Percentiles rank a stretch among this genome's conserved stretches.
These are phyloP conservation scores for Drosophila leonis DNA, from an alignment of 2,888 invertebrate species.

Conservation along the genomic window DNA sequence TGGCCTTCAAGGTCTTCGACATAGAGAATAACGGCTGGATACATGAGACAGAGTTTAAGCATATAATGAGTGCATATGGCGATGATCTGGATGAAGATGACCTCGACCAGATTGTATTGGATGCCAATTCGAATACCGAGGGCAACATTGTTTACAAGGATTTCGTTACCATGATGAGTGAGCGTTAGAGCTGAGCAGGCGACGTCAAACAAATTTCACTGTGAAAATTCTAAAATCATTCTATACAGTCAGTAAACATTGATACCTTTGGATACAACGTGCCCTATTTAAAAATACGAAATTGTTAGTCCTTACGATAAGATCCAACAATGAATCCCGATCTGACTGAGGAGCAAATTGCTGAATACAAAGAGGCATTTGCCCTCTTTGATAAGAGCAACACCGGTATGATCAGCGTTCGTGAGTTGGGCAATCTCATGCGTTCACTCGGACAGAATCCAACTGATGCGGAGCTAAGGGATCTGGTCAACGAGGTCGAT, in stretches of 20 bases:
- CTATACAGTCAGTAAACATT: slow-evolving; percentile 7
- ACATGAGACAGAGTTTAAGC: slow-evolving; percentile 49
- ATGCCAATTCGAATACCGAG: slow-evolving; percentile 62
- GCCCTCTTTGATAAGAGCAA: slow-evolving; percentile 99
- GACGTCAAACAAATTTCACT: neutral
- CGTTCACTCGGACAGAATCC: slow-evolving; percentile 99
- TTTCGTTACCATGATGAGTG: slow-evolving; percentile 58
- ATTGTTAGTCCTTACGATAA: slow-evolving; percentile 1
- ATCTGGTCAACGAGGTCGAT: slow-evolving; percentile 99
- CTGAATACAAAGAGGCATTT: slow-evolving; percentile 99
- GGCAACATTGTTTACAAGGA: slow-evolving; percentile 64
- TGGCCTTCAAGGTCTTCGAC: slow-evolving; percentile 64
- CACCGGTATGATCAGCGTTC: slow-evolving; percentile 99
- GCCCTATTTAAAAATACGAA: slow-evolving; percentile 5
- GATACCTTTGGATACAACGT: slow-evolving; percentile 11
- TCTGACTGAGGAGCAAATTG: slow-evolving; percentile 99
- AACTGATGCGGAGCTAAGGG: slow-evolving; percentile 99
- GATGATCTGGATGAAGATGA: slow-evolving; percentile 62
- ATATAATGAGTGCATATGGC: slow-evolving; percentile 53
- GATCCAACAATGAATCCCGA: slow-evolving; percentile 80
- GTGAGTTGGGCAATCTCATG: slow-evolving; percentile 99
- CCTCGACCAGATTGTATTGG: slow-evolving; percentile 56
- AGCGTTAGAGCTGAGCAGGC: slow-evolving; percentile 40
- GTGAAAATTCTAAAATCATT: neutral
- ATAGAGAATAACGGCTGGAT: slow-evolving; percentile 51